Evolutionary conservation across 2,113 vertebrate genomes (phyloP).

Genomic region (Microcebus tavaratra): DNA sequence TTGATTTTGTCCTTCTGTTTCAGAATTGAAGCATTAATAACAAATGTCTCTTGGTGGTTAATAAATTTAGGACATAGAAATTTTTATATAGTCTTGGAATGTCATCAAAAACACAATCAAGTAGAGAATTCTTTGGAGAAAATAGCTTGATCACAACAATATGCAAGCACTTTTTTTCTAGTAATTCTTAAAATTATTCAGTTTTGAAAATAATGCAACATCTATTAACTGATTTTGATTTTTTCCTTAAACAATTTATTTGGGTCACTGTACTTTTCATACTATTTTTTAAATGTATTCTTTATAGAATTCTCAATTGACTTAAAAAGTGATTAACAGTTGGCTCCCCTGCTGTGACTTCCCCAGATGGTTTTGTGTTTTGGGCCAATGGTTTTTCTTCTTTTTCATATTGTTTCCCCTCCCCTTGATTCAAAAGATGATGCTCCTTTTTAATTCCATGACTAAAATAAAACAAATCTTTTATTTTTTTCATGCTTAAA

Average conservation of each 20-base stretch:
- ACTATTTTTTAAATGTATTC: constrained; percentile 63
- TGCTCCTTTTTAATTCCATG: constrained; percentile 38
- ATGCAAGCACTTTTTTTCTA: background rate
- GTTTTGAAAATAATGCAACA: constrained; percentile 15
- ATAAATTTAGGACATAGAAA: constrained; percentile 18
- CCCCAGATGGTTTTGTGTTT: constrained; percentile 74
- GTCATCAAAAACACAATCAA: background rate
- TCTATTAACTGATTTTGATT: constrained; percentile 43
- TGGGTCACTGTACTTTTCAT: constrained; percentile 64
- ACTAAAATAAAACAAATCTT: constrained; percentile 3
- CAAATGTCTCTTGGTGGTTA: background rate
- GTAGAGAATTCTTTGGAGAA: background rate
- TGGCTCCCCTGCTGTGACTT: constrained; percentile 71
- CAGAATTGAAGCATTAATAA: constrained; percentile 11
- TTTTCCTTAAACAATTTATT: constrained; percentile 63
- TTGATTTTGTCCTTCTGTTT: constrained; percentile 12
- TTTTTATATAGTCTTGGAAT: background rate
- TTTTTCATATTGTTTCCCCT: background rate
- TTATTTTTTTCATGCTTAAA: constrained; percentile 44
- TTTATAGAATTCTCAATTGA: constrained; percentile 71
- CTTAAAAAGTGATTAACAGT: constrained; percentile 75
- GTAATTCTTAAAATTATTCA: constrained; percentile 7
- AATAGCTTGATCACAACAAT: background rate
- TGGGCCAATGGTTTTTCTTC: constrained; percentile 48
- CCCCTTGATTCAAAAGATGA: constrained; percentile 33